These are phyloP conservation scores for Todiramphus chloris DNA, from an alignment of 2,113 vertebrate genomes.

Conservation along the genomic window DNA sequence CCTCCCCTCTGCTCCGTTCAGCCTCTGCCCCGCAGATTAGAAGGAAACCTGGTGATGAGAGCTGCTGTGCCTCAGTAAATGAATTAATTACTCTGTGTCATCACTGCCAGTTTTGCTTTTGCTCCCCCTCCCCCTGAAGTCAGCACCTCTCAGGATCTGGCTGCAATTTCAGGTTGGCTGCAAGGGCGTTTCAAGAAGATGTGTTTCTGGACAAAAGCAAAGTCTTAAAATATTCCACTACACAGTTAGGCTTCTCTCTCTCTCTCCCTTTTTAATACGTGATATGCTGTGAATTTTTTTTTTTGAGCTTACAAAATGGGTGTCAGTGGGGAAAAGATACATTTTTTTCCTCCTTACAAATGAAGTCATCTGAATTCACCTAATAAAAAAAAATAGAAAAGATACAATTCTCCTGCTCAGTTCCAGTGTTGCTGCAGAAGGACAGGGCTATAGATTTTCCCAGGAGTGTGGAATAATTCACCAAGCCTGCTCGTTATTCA, in stretches of 20 bases:
- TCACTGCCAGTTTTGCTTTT: neutral
- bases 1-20: neutral
- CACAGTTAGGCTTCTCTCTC: neutral
- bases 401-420: slow-evolving; percentile 15
- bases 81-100: neutral
- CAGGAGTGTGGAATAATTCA: slow-evolving; percentile 82
- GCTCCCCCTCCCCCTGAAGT: neutral
- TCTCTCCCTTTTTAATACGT: neutral
- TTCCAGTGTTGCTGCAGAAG: slow-evolving; percentile 64
- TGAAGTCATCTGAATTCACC: slow-evolving; percentile 68
- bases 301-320: slow-evolving; percentile 7
- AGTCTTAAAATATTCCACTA: neutral
- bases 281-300: neutral
- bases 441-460: slow-evolving; percentile 79
- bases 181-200: neutral
- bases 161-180: neutral
- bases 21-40: neutral
- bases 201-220: neutral
- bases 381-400: neutral
- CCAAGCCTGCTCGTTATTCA: slow-evolving; percentile 82
- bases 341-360: slow-evolving; percentile 46
- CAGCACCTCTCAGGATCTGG: neutral
- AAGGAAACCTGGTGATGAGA: neutral
- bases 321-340: neutral
- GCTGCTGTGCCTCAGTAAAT: neutral